Base-by-base conservation (phyloP, 92 coral and sea anemone species). In the Phymanthus crucifer region DNA sequence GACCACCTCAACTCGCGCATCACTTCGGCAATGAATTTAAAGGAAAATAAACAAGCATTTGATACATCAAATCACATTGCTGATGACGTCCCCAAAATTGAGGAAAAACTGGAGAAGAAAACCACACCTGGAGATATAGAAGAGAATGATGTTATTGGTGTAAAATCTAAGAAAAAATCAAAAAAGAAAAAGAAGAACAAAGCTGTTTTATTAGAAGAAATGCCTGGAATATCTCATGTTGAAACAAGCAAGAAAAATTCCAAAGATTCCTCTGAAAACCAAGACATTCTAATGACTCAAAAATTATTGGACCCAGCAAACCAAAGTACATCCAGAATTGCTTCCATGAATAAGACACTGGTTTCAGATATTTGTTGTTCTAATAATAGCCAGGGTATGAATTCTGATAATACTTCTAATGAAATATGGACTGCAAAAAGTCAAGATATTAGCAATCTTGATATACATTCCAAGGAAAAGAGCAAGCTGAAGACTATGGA, bases 121-220 rank as follows among this genome's bases (percentile, higher is more conserved):
- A 64, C 45, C 3, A 13, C 80, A 23, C 26, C 36, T n/a, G n/a
- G n/a, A 48, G 80, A 72, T 38, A 61, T 65, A 2, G 56, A 79
- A 48, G 18, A 12, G 40, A 21, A 43, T 65, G 40, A 82, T 46
- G 70, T 85, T 19, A 34, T 31, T 48, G 58, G 29, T 69, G 69
- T 26, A 0, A 89, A 73, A 38, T 61, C 83, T 8, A 73, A 57
- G 29, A 89, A 86, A 48, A 89, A 86, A 76, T 73, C 80, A 35
- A 78, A 73, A 58, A 89, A 79, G 34, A 89, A 89, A 57, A 89
- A 89, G 70, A 77, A 82, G 34, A 89, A 83, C 69, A 23, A 71
- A 0, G 4, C 70, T 0, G 68, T 12, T 64, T 65, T 73, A n/a
- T 9, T 37, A 1, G 82, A 76, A 35, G 66, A 68, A 50, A 27